phyloP scores from a whole-genome alignment of 2,888 invertebrate genomes.

The Peribatodes rhomboidaria region DNA sequence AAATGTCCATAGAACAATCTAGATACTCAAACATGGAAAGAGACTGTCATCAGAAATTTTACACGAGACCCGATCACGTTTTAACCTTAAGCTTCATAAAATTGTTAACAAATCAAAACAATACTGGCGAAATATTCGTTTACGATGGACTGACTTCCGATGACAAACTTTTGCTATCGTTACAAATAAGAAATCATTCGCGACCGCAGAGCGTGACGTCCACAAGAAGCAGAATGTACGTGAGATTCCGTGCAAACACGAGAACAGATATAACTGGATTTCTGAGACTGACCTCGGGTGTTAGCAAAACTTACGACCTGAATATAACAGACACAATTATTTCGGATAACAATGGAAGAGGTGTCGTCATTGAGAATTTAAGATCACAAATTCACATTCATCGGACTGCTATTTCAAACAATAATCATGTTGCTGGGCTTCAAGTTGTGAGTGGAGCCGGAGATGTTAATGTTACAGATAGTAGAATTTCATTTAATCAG shows the following conservation, averaged over 20 bases:
- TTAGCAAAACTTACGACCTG: conserved; percentile 93
- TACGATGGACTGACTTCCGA: conserved; percentile 92
- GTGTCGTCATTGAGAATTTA: conserved; percentile 97
- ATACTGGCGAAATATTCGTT: conserved; percentile 91
- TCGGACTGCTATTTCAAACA: conserved; percentile 93
- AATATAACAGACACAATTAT: conserved; percentile 95
- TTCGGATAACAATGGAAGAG: conserved; percentile 96
- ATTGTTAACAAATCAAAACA: conserved; percentile 91
- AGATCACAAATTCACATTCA: conserved; percentile 96
- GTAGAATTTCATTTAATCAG: conserved; percentile 95
- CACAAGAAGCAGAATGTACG: conserved; percentile 91
- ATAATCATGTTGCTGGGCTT: conserved; percentile 96
- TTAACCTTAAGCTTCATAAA: conserved; percentile 95
- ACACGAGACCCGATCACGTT: conserved; percentile 91
- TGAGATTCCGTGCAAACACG: conserved; percentile 92
- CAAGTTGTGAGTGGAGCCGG: conserved; percentile 96
- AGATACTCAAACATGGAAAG: conserved; percentile 90
- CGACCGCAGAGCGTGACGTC: conserved; percentile 96
- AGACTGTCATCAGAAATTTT: conserved; percentile 93
- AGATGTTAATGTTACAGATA: conserved; percentile 97
- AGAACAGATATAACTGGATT: conserved; percentile 91
- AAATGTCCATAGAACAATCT: conserved; percentile 93
- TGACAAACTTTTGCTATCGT: conserved; percentile 90
- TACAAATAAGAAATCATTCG: conserved; percentile 93
- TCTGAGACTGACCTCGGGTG: conserved; percentile 92